These are phyloP conservation scores for Bradypodion pumilum DNA, from an alignment of 2,797 vertebrate species.

Conservation along the genomic window DNA sequence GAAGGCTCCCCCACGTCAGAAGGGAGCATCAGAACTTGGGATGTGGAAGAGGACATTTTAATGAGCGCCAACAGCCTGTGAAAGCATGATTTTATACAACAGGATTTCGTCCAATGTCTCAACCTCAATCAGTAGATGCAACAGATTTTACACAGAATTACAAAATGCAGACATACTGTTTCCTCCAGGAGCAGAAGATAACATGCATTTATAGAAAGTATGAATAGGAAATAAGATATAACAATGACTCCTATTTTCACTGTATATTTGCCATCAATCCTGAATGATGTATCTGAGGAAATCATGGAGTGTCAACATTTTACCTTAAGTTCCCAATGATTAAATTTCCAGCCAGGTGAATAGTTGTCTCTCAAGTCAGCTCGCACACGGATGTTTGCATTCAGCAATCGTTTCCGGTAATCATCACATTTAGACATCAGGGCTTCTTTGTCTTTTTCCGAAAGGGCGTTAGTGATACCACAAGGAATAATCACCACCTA, in stretches of 20 bases:
- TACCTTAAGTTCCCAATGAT: slow-evolving; percentile 99
- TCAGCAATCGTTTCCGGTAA: slow-evolving; percentile 81
- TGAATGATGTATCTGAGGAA: neutral
- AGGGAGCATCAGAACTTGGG: no score
- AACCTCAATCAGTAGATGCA: neutral
- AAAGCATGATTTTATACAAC: no score
- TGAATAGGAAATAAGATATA: neutral
- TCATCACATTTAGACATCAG: slow-evolving; percentile 86
- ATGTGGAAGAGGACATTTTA: no score
- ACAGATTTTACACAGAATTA: neutral
- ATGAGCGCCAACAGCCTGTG: no score
- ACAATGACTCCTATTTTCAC: neutral
- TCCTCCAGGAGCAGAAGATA: neutral
- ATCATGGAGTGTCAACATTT: neutral
- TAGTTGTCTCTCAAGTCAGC: slow-evolving; percentile 93
- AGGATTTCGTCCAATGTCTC: no score
- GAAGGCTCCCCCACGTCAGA: no score
- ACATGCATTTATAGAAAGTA: neutral
- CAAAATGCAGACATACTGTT: neutral
- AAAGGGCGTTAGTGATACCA: slow-evolving; percentile 90
- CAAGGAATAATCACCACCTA: slow-evolving; percentile 96
- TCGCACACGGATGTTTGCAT: slow-evolving; percentile 81
- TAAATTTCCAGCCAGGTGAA: slow-evolving; percentile 99
- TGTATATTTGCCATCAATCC: neutral
- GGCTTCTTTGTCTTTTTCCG: slow-evolving; percentile 87